A percentile compares a stretch with the other conserved stretches of the same genome.
phyloP scores from a whole-genome alignment of 2,113 vertebrate species.

The Hylia prasina region DNA sequence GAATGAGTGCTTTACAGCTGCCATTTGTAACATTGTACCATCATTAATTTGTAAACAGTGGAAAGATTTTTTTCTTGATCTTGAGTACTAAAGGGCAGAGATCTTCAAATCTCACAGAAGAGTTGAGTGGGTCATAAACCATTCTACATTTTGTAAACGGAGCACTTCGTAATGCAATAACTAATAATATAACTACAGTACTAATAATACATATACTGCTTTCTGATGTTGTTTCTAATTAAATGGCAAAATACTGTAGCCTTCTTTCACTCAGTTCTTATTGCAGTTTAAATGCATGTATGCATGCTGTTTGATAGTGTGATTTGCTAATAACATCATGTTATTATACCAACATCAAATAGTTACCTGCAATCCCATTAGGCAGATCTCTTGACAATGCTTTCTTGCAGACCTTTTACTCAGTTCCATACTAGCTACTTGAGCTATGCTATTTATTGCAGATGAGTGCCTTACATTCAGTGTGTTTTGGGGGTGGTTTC shows the following conservation, averaged over 20 bases:
- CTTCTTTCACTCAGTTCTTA: neutral
- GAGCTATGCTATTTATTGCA: neutral
- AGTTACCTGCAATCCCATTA: neutral
- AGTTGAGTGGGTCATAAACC: neutral
- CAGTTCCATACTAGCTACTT: neutral
- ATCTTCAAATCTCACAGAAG: neutral
- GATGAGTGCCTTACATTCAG: neutral
- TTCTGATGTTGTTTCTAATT: neutral
- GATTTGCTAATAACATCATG: neutral
- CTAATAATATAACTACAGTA: neutral
- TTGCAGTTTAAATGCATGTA: neutral
- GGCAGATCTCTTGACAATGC: neutral
- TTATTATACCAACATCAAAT: neutral
- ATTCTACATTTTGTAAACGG: neutral
- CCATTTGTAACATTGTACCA: neutral
- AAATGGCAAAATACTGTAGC: neutral
- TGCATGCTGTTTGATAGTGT: neutral
- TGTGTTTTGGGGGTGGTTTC: neutral
- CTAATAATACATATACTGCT: neutral
- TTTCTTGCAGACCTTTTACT: constrained; percentile 3
- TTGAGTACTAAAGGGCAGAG: constrained; percentile 2
- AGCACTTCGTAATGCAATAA: neutral
- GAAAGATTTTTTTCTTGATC: neutral
- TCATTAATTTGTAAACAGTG: neutral
- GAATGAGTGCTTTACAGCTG: neutral